Evolutionary conservation across 1,140 invertebrate genomes (phyloP).

Genomic region (Magallana angulata): DNA sequence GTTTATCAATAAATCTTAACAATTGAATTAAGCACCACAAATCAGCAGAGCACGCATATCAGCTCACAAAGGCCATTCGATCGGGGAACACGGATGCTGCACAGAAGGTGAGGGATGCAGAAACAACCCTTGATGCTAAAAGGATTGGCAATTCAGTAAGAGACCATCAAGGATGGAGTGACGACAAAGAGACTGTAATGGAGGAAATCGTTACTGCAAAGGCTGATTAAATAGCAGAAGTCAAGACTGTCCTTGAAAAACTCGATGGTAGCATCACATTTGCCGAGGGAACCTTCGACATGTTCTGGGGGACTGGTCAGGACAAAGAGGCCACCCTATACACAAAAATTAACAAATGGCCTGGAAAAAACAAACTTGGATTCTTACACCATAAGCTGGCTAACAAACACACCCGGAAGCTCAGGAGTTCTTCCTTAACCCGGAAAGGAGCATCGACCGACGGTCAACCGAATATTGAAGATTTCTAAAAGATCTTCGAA

Average conservation of each 20-base stretch:
- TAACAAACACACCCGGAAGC: background rate
- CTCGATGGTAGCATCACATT: background rate
- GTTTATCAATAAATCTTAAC: no score
- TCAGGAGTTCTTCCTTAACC: no score
- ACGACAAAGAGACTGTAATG: background rate
- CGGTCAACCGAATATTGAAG: no score
- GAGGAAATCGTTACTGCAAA: constrained; percentile 1
- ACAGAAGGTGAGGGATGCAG: background rate
- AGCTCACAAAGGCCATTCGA: constrained; percentile 14
- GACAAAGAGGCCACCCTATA: background rate
- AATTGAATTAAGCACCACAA: no score
- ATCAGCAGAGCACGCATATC: no score
- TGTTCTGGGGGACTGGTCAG: background rate
- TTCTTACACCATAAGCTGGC: background rate
- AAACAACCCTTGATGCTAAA: constrained; percentile 8
- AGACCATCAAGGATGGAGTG: background rate
- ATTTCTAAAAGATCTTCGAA: no score
- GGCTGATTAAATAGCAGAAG: background rate
- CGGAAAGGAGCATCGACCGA: no score
- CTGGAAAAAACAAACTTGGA: background rate
- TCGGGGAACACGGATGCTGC: background rate
- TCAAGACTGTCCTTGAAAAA: background rate
- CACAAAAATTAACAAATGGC: background rate
- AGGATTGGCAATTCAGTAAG: background rate
- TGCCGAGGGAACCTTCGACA: background rate